Conservation (phyloP, 2,113 vertebrate genomes). For the Nannobrachium achirus region DNA sequence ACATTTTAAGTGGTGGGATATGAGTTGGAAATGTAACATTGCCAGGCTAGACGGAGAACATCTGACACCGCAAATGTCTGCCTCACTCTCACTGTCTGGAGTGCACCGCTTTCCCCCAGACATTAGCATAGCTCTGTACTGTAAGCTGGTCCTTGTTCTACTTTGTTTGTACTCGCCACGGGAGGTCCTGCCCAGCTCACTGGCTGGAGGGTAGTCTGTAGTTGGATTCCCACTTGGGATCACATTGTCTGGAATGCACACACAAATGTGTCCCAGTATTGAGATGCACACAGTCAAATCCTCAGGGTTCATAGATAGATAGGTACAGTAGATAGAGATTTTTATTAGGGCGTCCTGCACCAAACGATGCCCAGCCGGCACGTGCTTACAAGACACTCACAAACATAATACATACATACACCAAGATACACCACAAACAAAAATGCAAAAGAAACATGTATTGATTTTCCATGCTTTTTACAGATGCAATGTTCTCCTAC, state of each 20-base stretch:
- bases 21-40: conserved; percentile 68
- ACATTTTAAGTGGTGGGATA: conserved; percentile 56
- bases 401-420: too few species aligned
- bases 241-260: background rate
- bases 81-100: conserved; percentile 56
- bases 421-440: too few species aligned
- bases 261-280: background rate
- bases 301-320: too few species aligned
- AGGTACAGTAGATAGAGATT: too few species aligned
- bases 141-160: conserved; percentile 1
- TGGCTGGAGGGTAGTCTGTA: background rate
- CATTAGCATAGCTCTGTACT: conserved; percentile 9
- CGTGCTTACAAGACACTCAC: too few species aligned
- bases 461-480: too few species aligned
- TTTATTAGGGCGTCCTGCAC: too few species aligned
- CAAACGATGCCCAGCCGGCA: too few species aligned
- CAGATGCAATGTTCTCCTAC: too few species aligned
- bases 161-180: background rate
- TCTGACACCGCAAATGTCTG: conserved; percentile 50
- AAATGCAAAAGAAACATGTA: too few species aligned
- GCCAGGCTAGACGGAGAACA: conserved; percentile 59
- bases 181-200: background rate
- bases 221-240: background rate
- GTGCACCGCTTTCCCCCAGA: conserved; percentile 40
- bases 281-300: background rate